Base-by-base conservation (phyloP, 1,140 invertebrate species). In the Chymomyza costata region DNA sequence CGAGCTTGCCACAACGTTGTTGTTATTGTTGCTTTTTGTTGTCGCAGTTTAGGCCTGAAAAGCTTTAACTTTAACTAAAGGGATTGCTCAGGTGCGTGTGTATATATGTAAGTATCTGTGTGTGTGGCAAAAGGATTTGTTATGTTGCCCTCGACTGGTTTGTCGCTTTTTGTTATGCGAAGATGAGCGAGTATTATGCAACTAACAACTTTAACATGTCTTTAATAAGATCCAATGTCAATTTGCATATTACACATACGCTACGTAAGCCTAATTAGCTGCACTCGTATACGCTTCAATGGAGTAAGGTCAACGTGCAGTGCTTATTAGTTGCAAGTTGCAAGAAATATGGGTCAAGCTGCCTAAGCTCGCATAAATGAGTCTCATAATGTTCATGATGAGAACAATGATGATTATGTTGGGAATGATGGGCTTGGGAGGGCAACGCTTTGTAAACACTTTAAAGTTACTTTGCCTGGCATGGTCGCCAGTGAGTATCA, bases 371-470 rank as follows among this genome's bases (percentile, higher is more conserved):
- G 19, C 35, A 6, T 30, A 14, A 35, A 8, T 35, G 18, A 10
- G 49, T 30, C 11, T 14, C 5, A 6, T 19, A 6, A 41, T 19
- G 16, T 31, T 38, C 43, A 21, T 19, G 63, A 69, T 62, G 47
- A 53, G 62, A 73, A 71, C 61, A 62, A 73, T 71, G 57, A 73
- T 53, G 43, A 35, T 49, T 50, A n/a, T n/a, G 49, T 3, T 30
- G 30, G 14, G 34, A 60, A 38, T 39, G 56, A 21, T 31, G 51
- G 41, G 25, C 32, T 34, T 30, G 35, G 31, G 46, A 16, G 17
- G 37, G 14, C 30, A 5, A n/a, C 14, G 3, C 21, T 25, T 25
- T 25, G 21, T 25, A 25, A 5, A 8, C 8, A 8, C 21, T 25
- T 25, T 25, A 25, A 25, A 31, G 31, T 17, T 5, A 11, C 19